Evolutionary conservation across 1,140 invertebrate species (phyloP), one percentile per base, ranked within the genome.

Genomic region (Monochamus saltuarius): DNA sequence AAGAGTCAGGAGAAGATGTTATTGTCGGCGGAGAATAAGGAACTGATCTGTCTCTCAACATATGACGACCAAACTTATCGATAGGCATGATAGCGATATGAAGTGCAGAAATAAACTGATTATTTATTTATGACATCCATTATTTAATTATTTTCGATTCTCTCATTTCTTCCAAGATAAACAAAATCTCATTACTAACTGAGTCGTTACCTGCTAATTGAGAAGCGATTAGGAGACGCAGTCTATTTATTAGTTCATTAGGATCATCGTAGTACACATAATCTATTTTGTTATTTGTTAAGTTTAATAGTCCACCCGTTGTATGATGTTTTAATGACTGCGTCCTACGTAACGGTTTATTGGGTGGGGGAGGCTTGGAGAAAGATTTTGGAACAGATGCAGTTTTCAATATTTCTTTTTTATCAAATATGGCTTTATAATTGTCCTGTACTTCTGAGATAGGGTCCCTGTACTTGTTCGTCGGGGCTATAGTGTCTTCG

Each of bases 161-260:
- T 50, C 19, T 62, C 29, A 65, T 19, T 54, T 65, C 76, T 62
- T 78, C 72, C 11, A 77, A 59, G 14, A 77, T 78, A 16, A 70
- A 73, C n/a, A 72, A 55, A 52, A 79, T 78, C 71, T 79, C 74
- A 66, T 76, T 77, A 29, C 68, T 56, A 53, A 73, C 63, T 53
- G 60, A 69, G 4, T 43, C 67, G 56, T 77, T 70, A 7, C 74
- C 75, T 34, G 73, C 74, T 10, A 78, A 56, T 58, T 73, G 62
- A n/a, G n/a, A n/a, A n/a, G n/a, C n/a, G n/a, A n/a, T n/a, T n/a
- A n/a, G n/a, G n/a, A n/a, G n/a, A n/a, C n/a, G n/a, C n/a, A n/a
- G n/a, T n/a, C n/a, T n/a, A n/a, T n/a, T n/a, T n/a, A n/a, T n/a
- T n/a, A n/a, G n/a, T n/a, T n/a, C n/a, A n/a, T n/a, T n/a, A n/a